Evolutionary conservation across 2,888 invertebrate genomes (phyloP).

Genomic region (Lathronympha strigana): DNA sequence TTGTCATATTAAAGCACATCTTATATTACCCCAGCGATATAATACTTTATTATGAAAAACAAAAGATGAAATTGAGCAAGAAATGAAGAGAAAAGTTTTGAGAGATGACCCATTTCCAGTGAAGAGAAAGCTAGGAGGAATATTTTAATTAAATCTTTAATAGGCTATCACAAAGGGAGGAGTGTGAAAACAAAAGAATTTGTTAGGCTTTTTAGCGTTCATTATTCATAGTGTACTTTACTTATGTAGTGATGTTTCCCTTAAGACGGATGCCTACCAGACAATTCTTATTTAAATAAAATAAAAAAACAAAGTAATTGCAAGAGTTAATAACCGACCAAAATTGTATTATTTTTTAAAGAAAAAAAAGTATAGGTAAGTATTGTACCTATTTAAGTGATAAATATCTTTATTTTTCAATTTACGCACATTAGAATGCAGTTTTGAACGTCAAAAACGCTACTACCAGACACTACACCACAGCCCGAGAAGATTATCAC

Average conservation of each 20-base stretch:
- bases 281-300: no score
- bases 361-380: no score
- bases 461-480: no score
- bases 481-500: no score
- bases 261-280: no score
- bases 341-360: no score
- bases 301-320: no score
- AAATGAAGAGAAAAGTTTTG: slow-evolving; percentile 40
- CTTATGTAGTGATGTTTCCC: not conserved
- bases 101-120: slow-evolving; percentile 39
- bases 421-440: no score
- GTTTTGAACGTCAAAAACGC: no score
- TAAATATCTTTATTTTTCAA: no score
- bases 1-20: not conserved
- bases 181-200: slow-evolving; percentile 28
- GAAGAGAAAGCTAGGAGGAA: slow-evolving; percentile 27
- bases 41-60: slow-evolving; percentile 34
- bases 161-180: slow-evolving; percentile 23
- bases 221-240: slow-evolving; percentile 20
- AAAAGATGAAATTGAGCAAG: slow-evolving; percentile 39
- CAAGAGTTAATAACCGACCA: no score
- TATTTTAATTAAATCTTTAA: slow-evolving; percentile 42
- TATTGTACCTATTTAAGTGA: no score
- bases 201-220: slow-evolving; percentile 19
- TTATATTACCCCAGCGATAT: slow-evolving; percentile 8